Percentiles rank a stretch among this genome's conserved stretches.
Conservation (phyloP, 2,797 vertebrate species). For the Neosalanx taihuensis region DNA sequence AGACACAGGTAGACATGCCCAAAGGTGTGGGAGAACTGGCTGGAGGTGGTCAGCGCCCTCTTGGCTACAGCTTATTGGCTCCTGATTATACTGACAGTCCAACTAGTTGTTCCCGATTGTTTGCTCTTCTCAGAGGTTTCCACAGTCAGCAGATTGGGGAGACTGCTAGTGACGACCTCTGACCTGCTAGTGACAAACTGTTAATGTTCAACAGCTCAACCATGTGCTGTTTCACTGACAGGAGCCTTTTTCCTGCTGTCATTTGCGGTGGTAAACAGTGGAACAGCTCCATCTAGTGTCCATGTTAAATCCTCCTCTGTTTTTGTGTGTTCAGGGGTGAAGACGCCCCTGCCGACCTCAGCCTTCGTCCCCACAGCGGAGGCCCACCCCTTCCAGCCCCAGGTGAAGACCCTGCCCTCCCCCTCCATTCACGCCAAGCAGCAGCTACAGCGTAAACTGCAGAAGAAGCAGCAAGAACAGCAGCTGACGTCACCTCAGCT, state of each 20-base stretch:
- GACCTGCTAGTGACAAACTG: too few species aligned
- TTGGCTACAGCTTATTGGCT: too few species aligned
- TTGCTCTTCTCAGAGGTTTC: too few species aligned
- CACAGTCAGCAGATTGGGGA: too few species aligned
- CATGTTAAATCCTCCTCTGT: background rate
- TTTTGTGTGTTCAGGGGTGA: slow-evolving; percentile 72
- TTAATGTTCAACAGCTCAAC: too few species aligned
- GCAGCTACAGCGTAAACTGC: slow-evolving; percentile 97
- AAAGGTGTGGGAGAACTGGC: too few species aligned
- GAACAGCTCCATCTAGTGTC: slow-evolving; percentile 61
- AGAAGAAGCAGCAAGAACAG: slow-evolving; percentile 98
- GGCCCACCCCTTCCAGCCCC: slow-evolving; percentile 90
- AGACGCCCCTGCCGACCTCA: slow-evolving; percentile 81
- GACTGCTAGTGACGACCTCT: too few species aligned
- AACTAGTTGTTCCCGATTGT: too few species aligned
- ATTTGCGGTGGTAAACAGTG: background rate
- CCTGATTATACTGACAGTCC: too few species aligned
- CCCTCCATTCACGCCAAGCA: slow-evolving; percentile 94
- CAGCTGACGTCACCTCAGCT: slow-evolving; percentile 90
- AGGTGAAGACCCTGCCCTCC: slow-evolving; percentile 84
- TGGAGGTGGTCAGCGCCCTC: too few species aligned
- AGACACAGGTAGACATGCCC: too few species aligned
- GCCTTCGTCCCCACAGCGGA: slow-evolving; percentile 91
- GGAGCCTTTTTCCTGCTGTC: background rate
- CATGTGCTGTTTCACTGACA: too few species aligned